Conservation (phyloP, 2,113 vertebrate genomes). For the Microtus oregoni region DNA sequence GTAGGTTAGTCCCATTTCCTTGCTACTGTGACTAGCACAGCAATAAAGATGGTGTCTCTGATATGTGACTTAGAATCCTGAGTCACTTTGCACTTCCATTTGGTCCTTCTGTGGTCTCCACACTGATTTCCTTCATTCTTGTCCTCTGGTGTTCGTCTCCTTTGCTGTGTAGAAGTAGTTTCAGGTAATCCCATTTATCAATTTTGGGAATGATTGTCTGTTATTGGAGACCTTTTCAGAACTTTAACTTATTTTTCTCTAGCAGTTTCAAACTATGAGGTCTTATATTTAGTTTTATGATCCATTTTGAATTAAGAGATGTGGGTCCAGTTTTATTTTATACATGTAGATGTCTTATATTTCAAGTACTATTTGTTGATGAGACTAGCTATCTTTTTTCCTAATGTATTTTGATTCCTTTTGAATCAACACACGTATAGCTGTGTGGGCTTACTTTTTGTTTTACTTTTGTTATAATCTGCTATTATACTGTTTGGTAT, state of each 20-base stretch:
- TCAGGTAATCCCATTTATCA: not conserved
- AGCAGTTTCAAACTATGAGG: not conserved
- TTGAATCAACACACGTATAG: not conserved
- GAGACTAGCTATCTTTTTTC: not conserved
- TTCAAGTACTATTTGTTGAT: not conserved
- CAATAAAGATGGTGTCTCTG: not conserved
- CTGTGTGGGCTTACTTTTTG: not conserved
- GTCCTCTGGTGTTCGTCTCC: not conserved
- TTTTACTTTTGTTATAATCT: not conserved
- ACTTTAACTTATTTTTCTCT: not conserved
- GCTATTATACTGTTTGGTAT: too few species aligned
- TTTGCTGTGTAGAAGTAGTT: not conserved
- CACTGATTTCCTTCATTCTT: not conserved
- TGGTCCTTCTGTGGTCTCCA: not conserved
- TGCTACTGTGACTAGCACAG: not conserved
- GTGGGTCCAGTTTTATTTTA: not conserved
- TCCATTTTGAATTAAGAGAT: not conserved
- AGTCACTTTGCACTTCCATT: not conserved
- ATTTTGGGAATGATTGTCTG: not conserved
- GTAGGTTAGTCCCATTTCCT: not conserved
- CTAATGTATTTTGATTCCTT: not conserved
- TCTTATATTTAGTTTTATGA: not conserved
- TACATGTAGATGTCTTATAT: not conserved
- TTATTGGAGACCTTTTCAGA: not conserved
- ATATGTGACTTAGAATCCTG: not conserved